Percentiles rank a stretch among this genome's conserved stretches.
phyloP scores from a whole-genome alignment of 2,888 invertebrate genomes.

The Phortica magna region DNA sequence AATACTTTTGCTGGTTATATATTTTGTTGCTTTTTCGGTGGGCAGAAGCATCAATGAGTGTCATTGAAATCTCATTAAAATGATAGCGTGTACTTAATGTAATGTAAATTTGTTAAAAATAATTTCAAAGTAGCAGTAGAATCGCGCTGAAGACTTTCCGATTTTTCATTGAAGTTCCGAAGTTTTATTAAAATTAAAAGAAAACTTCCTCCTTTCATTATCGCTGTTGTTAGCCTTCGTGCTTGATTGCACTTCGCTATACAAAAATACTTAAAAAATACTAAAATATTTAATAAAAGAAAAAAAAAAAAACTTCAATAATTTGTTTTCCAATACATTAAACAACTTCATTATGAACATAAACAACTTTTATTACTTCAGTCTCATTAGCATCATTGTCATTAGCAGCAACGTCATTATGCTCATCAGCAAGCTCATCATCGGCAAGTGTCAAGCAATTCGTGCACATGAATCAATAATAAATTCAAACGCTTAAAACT shows the following conservation, averaged over 20 bases:
- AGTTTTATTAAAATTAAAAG: too few relatives aligned
- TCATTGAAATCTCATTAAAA: neutral
- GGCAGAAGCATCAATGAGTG: neutral
- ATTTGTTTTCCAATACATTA: neutral
- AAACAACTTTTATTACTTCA: neutral
- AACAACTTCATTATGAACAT: neutral
- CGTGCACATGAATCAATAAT: slow-evolving; percentile 3
- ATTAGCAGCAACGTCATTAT: neutral
- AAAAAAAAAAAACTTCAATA: neutral
- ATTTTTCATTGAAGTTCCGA: too few relatives aligned
- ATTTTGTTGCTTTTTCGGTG: neutral
- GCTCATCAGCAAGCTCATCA: neutral
- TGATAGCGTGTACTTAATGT: too few relatives aligned
- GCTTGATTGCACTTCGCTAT: neutral
- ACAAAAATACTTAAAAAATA: neutral
- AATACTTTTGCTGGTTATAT: neutral
- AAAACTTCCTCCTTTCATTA: neutral
- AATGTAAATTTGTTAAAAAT: too few relatives aligned
- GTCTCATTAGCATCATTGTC: neutral
- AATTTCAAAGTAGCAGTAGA: too few relatives aligned
- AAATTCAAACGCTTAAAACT: neutral
- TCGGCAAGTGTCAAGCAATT: neutral
- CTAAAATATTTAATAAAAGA: neutral
- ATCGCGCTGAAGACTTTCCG: too few relatives aligned
- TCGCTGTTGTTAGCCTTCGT: neutral